Evolutionary conservation across 2,113 vertebrate genomes (phyloP), one percentile per base, ranked within the genome.

Genomic region (Nerophis ophidion): DNA sequence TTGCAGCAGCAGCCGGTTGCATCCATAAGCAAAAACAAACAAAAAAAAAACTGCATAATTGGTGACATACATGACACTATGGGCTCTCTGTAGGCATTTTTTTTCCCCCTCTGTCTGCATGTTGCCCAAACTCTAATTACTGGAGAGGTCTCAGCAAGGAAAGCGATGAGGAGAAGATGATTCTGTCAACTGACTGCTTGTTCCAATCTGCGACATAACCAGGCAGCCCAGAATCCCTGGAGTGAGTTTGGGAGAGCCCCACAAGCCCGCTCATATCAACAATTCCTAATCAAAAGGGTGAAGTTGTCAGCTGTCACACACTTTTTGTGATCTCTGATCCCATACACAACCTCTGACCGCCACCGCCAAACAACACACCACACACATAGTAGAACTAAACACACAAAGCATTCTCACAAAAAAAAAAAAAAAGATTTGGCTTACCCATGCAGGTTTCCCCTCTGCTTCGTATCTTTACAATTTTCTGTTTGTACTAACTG

Each of bases 301-400:
- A 85, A 91, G 90, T 87, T 90, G 88, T 91, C 89, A 91, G 87
- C 89, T 90, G 89, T 90, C 89, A 89, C 79, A 88, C 81, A 89
- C 81, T 85, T 83, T 87, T 80, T 85, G 81, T 86, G 80, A 89
- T 90, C 89, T 88, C 83, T 87, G 84, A 86, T 86, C 77, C 82
- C 83, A 71, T 66, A 67, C 79, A 67, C 83, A 68, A 81, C 69
- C 78, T 76, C 80, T 71, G 70, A 79, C 84, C 71, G 73, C 65
- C 50, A 70, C 75, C 17, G 34, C 48, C 78, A 72, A 79, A 83
- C 79, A 72, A 82, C 77, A 74, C 68, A 44, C 16, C 66, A 66
- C 52, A 60, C 54, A 53, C 35, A 61, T 16, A 33, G 50, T 60
- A 49, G 60, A 58, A 42, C 9, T 33, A 8, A 66, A 59, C 50